These are phyloP conservation scores for Ptyas mucosa DNA, from an alignment of 2,113 vertebrate genomes.

Conservation along the genomic window DNA sequence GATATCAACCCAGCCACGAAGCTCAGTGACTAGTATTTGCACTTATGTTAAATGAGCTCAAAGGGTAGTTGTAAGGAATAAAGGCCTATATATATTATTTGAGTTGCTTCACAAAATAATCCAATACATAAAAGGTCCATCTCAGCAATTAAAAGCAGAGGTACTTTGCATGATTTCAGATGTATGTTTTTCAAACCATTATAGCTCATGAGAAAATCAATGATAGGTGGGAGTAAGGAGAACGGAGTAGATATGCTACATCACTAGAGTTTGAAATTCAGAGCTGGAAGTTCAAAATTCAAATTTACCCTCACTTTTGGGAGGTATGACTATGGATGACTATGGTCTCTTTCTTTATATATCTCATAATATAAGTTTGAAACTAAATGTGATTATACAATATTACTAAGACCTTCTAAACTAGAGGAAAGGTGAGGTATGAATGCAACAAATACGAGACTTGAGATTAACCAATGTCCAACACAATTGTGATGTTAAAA, in stretches of 20 bases:
- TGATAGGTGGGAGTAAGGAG: not conserved
- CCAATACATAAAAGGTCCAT: not conserved
- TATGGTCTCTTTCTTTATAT: not conserved
- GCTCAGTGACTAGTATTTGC: not conserved
- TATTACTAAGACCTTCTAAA: not conserved
- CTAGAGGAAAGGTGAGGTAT: not conserved
- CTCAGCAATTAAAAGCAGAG: not conserved
- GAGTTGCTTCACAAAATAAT: not conserved
- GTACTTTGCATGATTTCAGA: not conserved
- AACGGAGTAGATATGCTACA: not conserved
- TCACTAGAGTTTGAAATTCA: not conserved
- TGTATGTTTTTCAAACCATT: not conserved
- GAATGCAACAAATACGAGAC: not conserved
- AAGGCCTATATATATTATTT: not conserved
- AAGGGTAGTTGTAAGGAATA: not conserved
- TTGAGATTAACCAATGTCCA: not conserved
- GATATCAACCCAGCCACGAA: not conserved
- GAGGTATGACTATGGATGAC: not conserved
- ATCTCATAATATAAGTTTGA: not conserved
- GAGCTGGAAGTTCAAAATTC: not conserved
- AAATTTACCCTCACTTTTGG: not conserved
- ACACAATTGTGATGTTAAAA: not conserved
- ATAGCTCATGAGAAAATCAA: not conserved
- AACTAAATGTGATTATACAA: not conserved
- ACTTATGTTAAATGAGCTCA: not conserved